These are phyloP conservation scores for Oreochromis aureus DNA, from an alignment of 2,113 vertebrate species.

Conservation along the genomic window DNA sequence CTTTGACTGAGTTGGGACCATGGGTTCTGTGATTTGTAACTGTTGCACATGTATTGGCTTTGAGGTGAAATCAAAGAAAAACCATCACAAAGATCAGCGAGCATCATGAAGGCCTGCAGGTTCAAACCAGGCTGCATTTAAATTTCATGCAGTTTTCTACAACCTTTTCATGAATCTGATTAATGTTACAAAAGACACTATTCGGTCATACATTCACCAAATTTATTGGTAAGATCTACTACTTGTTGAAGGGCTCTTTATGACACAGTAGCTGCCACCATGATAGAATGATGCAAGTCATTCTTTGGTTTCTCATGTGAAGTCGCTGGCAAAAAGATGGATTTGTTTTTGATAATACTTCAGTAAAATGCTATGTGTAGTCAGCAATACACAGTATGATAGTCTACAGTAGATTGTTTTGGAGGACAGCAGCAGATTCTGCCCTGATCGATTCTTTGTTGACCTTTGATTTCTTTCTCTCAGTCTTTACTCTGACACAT, in stretches of 20 bases:
- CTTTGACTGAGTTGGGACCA: neutral
- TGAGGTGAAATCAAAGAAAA: neutral
- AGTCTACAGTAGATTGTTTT: slow-evolving; percentile 25
- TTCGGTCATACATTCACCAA: neutral
- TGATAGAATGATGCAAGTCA: neutral
- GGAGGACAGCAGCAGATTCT: slow-evolving; percentile 14
- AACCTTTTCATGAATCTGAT: neutral
- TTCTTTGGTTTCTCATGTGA: neutral
- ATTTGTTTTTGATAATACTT: slow-evolving; percentile 13
- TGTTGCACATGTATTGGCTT: neutral
- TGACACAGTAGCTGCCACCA: neutral
- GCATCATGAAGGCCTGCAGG: neutral
- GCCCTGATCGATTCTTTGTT: slow-evolving; percentile 33
- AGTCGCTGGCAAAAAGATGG: neutral
- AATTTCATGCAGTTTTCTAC: neutral
- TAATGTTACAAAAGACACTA: neutral
- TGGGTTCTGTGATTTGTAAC: neutral
- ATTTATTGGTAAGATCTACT: neutral
- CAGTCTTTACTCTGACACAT: neutral
- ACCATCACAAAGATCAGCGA: neutral
- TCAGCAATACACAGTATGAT: neutral
- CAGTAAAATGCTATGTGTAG: neutral
- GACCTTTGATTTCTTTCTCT: slow-evolving; percentile 8
- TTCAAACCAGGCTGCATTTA: neutral
- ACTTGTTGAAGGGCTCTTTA: neutral